These are phyloP conservation scores for Trachythela sp. DNA, from an alignment of 64 coral and sea anemone genomes.

Conservation along the genomic window DNA sequence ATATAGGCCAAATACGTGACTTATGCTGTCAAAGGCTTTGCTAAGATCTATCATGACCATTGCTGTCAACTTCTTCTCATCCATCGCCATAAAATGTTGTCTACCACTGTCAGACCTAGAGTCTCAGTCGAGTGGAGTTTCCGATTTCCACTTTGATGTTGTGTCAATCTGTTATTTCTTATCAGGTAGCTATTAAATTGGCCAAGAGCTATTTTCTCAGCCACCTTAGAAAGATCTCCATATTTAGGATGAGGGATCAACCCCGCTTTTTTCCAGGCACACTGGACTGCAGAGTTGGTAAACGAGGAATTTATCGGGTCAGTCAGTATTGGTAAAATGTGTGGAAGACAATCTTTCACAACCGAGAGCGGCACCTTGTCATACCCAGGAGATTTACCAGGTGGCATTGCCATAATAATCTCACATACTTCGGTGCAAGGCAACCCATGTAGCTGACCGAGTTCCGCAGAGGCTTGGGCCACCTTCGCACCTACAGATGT, in stretches of 20 bases:
- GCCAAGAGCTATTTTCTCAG: not conserved
- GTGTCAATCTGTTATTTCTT: not conserved
- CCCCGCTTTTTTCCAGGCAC: not conserved
- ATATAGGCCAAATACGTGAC: not conserved
- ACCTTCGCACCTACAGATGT: slow-evolving; percentile 21
- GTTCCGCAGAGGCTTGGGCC: not conserved
- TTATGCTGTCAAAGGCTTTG: slow-evolving; percentile 49
- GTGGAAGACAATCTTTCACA: not conserved
- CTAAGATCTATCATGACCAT: slow-evolving; percentile 50
- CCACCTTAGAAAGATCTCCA: slow-evolving; percentile 17
- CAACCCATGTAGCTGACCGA: slow-evolving; percentile 9
- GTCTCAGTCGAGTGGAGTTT: slow-evolving; percentile 26
- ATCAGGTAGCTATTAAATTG: not conserved
- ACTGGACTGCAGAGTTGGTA: not conserved
- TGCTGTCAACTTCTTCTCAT: slow-evolving; percentile 45
- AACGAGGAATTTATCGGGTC: slow-evolving; percentile 19
- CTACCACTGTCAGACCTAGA: slow-evolving; percentile 23
- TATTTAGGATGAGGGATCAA: slow-evolving; percentile 1
- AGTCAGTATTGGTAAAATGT: not conserved
- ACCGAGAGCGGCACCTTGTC: slow-evolving; percentile 34
- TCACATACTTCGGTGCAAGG: not conserved
- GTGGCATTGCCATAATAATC: slow-evolving; percentile 13
- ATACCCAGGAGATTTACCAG: slow-evolving; percentile 14
- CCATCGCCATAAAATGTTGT: slow-evolving; percentile 46
- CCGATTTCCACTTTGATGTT: slow-evolving; percentile 5